Conservation (phyloP, 2,888 invertebrate genomes). For the Dysmachus trigonus region DNA sequence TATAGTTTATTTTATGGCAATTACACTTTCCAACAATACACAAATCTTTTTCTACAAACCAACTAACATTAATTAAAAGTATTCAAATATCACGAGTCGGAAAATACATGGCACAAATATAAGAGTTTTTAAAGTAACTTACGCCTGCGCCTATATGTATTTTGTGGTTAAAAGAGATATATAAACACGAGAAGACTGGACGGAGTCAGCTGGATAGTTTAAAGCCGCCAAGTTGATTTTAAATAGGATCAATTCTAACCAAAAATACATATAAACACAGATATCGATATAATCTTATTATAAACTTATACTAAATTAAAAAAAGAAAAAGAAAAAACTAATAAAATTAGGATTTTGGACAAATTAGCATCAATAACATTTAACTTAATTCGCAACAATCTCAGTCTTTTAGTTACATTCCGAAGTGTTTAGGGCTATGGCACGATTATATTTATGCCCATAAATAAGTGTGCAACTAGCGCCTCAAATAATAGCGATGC, state of each 20-base stretch:
- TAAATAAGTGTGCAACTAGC: background rate
- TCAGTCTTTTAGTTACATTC: conserved; percentile 43
- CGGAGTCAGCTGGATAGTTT: background rate
- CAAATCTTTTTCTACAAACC: background rate
- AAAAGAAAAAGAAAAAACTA: background rate
- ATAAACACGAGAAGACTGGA: background rate
- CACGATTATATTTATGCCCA: background rate
- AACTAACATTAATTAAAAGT: conserved; percentile 30
- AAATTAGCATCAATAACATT: conserved; percentile 9
- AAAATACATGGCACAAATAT: conserved; percentile 35
- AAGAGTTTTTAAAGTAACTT: background rate
- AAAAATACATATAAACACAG: conserved; percentile 3
- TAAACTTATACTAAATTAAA: background rate
- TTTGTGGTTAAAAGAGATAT: background rate
- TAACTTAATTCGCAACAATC: conserved; percentile 33
- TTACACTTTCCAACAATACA: background rate
- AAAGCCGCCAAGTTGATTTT: background rate
- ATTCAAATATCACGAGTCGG: conserved; percentile 21
- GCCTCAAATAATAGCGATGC: background rate
- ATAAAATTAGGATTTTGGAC: background rate
- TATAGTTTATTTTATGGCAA: conserved; percentile 7
- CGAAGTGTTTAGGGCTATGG: conserved; percentile 9
- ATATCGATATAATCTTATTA: background rate
- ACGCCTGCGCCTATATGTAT: background rate
- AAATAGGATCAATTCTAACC: background rate